These are phyloP conservation scores for Oenanthe oenanthe DNA, from an alignment of 2,113 vertebrate species.

Conservation along the genomic window DNA sequence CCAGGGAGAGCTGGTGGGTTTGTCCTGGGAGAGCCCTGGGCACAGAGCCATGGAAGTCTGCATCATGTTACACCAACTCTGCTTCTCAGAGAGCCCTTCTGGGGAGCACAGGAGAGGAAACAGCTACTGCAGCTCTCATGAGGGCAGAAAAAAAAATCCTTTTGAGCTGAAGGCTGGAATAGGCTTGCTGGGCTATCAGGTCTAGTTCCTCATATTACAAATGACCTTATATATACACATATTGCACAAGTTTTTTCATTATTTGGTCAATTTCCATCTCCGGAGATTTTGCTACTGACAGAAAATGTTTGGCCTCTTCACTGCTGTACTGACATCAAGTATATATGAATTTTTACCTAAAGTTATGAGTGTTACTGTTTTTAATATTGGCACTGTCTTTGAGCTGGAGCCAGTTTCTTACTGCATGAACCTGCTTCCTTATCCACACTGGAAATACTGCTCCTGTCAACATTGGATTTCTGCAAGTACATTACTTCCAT, in stretches of 20 bases:
- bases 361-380: background rate
- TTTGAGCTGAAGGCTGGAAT: background rate
- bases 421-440: background rate
- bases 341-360: background rate
- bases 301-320: background rate
- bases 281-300: background rate
- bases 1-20: rapidly evolving
- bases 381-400: background rate
- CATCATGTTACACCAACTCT: background rate
- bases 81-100: background rate
- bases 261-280: background rate
- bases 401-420: background rate
- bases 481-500: background rate
- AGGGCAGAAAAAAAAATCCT: background rate
- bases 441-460: background rate
- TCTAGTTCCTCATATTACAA: background rate
- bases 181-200: background rate
- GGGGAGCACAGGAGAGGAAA: background rate
- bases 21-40: background rate
- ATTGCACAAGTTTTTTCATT: background rate
- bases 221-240: background rate
- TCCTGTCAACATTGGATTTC: background rate
- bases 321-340: background rate
- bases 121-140: background rate
- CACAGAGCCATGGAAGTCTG: background rate